These are phyloP conservation scores for Cecropterus lyciades DNA, from an alignment of 1,140 invertebrate genomes.

Conservation along the genomic window DNA sequence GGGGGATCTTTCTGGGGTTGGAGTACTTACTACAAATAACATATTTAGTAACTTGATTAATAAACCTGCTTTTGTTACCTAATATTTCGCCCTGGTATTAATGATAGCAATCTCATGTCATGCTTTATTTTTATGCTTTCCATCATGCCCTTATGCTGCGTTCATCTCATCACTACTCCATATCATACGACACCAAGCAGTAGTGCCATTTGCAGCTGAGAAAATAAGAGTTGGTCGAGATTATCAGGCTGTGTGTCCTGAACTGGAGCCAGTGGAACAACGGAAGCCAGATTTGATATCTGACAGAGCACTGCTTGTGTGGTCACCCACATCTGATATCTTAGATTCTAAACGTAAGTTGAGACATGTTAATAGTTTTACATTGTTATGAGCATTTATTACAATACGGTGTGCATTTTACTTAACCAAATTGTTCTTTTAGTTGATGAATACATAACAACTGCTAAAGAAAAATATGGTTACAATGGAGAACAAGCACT, in stretches of 20 bases:
- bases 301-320: conserved; percentile 96
- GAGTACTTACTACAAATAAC: conserved; percentile 7
- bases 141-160: conserved; percentile 76
- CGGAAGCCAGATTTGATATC: conserved; percentile 87
- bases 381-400: not conserved
- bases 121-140: conserved; percentile 80
- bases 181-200: conserved; percentile 80
- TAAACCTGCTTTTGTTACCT: conserved; percentile 8
- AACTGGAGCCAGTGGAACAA: conserved; percentile 87
- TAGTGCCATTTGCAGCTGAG: conserved; percentile 90
- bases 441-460: conserved; percentile 97
- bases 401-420: not conserved
- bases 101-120: conserved; percentile 58
- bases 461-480: conserved; percentile 99
- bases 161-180: conserved; percentile 71
- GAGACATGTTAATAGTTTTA: not conserved
- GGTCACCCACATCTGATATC: conserved; percentile 96
- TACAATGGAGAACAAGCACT: conserved; percentile 99
- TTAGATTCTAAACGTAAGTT: conserved; percentile 93
- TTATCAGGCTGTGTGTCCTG: conserved; percentile 96
- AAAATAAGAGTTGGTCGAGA: conserved; percentile 97
- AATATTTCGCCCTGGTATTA: conserved; percentile 34
- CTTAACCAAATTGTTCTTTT: conserved; percentile 48
- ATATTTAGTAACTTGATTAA: not conserved
- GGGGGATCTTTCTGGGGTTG: conserved; percentile 17